These are phyloP conservation scores for Calameuta filiformis DNA, from an alignment of 2,888 invertebrate species.

Conservation along the genomic window DNA sequence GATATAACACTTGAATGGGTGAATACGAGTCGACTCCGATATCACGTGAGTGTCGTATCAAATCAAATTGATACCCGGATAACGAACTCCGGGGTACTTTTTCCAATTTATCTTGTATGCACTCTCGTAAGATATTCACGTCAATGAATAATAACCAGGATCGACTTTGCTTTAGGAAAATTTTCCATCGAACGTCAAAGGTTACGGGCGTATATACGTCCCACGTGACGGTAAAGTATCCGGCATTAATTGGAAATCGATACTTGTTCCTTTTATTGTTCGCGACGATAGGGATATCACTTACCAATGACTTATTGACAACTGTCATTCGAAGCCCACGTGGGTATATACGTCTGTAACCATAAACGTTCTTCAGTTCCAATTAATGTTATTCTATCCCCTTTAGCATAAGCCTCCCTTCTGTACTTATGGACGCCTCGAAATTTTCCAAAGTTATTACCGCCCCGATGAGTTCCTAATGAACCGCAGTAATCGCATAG, in stretches of 20 bases:
- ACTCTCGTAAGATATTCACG: neutral
- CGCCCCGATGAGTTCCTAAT: neutral
- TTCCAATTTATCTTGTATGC: neutral
- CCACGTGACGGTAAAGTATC: conserved; percentile 5
- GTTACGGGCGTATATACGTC: neutral
- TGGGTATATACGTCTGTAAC: neutral
- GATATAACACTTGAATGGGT: neutral
- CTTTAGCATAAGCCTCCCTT: neutral
- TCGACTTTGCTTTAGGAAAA: neutral
- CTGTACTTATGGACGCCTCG: neutral
- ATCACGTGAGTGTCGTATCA: neutral
- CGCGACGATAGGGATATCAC: neutral
- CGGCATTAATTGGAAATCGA: conserved; percentile 19
- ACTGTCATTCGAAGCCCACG: neutral
- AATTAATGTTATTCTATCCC: neutral
- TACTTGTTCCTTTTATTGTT: conserved; percentile 6
- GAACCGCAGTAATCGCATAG: neutral
- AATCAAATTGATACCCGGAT: neutral
- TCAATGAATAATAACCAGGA: neutral
- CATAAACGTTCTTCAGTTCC: neutral
- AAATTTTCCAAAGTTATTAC: neutral
- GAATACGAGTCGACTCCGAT: neutral
- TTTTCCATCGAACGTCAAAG: conserved; percentile 24
- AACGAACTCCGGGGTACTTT: neutral
- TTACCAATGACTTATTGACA: neutral